A percentile compares a stretch with the other conserved stretches of the same genome.
These are phyloP conservation scores for Pachliopta kotzebuea DNA, from an alignment of 2,888 invertebrate species.

Conservation along the genomic window DNA sequence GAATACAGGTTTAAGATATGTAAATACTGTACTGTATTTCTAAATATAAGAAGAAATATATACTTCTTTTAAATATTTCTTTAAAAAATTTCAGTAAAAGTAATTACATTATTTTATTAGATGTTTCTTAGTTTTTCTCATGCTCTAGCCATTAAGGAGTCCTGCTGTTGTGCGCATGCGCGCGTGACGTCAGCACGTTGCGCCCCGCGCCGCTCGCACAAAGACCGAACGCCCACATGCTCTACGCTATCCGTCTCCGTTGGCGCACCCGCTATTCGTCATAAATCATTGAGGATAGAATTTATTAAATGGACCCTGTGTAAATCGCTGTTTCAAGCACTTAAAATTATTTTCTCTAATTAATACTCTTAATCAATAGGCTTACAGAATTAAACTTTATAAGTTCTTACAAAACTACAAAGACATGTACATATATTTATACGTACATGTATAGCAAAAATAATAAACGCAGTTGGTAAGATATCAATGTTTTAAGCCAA, in stretches of 20 bases:
- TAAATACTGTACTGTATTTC: too few species aligned
- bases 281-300: constrained; percentile 43
- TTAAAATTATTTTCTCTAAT: not conserved
- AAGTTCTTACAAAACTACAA: not conserved
- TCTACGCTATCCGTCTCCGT: constrained; percentile 41
- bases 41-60: not conserved
- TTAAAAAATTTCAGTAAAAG: not conserved
- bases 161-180: constrained; percentile 61
- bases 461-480: too few species aligned
- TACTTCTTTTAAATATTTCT: not conserved
- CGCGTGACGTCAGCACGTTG: constrained; percentile 68
- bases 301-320: constrained; percentile 37
- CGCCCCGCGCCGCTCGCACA: constrained; percentile 41
- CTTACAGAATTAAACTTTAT: too few species aligned
- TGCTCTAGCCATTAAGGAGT: constrained; percentile 62
- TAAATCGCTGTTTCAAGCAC: constrained; percentile 30
- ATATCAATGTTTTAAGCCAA: too few species aligned
- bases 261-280: constrained; percentile 39
- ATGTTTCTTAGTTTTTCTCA: constrained; percentile 40
- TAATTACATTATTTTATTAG: not conserved
- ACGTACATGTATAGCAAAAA: too few species aligned
- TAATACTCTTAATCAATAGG: not conserved
- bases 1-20: too few species aligned
- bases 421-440: too few species aligned
- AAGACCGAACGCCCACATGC: constrained; percentile 35